Evolutionary conservation across 2,113 vertebrate species (phyloP).

Genomic region (Callaeas wilsoni): DNA sequence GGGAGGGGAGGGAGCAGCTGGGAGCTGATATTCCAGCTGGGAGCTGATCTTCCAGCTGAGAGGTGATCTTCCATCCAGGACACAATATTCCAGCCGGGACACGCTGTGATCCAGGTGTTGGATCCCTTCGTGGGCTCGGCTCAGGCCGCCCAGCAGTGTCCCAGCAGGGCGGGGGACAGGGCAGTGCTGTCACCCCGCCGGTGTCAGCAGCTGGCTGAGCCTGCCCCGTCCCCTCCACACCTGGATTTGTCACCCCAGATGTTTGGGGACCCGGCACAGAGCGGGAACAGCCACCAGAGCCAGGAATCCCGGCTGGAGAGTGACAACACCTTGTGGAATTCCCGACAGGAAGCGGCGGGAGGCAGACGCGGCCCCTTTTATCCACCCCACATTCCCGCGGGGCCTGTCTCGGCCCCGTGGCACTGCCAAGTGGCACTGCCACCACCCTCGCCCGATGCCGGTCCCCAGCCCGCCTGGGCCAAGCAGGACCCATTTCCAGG

Average conservation of each 20-base stretch:
- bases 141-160: background rate
- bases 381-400: accelerated
- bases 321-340: background rate
- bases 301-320: background rate
- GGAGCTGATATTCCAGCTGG: background rate
- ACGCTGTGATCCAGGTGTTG: accelerated
- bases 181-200: background rate
- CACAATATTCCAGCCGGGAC: background rate
- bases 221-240: accelerated
- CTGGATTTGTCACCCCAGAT: background rate
- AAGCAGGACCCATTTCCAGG: background rate
- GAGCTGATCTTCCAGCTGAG: accelerated
- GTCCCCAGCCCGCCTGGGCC: background rate
- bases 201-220: background rate
- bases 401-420: background rate
- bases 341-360: background rate
- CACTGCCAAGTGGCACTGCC: background rate
- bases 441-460: accelerated
- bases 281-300: background rate
- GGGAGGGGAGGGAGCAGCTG: background rate
- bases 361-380: background rate
- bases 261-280: background rate
- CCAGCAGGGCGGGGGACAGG: background rate
- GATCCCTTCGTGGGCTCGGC: background rate
- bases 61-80: background rate